A percentile compares a stretch with the other conserved stretches of the same genome.
Evolutionary conservation across 2,113 vertebrate species (phyloP).

Genomic region (Naja naja): DNA sequence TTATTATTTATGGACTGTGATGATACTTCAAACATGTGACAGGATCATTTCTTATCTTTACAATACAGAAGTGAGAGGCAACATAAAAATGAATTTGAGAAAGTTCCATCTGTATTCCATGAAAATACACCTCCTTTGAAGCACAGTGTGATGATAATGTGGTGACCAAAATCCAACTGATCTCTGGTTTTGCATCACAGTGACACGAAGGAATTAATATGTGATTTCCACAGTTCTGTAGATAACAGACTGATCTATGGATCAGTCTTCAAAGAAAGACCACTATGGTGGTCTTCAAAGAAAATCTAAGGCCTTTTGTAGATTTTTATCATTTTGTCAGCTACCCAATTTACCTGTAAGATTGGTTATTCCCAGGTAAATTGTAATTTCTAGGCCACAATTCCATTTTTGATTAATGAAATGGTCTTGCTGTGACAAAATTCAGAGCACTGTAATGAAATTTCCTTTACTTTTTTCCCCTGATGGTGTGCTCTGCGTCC

Average conservation of each 20-base stretch:
- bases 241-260: not conserved
- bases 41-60: not conserved
- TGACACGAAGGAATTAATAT: not conserved
- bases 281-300: too few relatives aligned
- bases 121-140: not conserved
- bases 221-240: not conserved
- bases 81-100: not conserved
- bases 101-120: not conserved
- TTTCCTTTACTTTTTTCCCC: too few relatives aligned
- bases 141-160: not conserved
- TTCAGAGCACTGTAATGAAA: not conserved
- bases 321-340: not conserved
- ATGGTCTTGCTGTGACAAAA: not conserved
- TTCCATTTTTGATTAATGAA: not conserved
- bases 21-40: not conserved
- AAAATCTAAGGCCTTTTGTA: not conserved
- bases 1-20: not conserved
- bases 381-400: not conserved
- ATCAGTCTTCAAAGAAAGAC: too few relatives aligned
- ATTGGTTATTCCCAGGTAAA: not conserved
- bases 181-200: not conserved
- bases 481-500: not conserved
- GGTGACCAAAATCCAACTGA: not conserved
- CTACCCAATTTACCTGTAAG: not conserved
- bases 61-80: not conserved